These are phyloP conservation scores for Venturia canescens DNA, from an alignment of 1,140 invertebrate species.

Conservation along the genomic window DNA sequence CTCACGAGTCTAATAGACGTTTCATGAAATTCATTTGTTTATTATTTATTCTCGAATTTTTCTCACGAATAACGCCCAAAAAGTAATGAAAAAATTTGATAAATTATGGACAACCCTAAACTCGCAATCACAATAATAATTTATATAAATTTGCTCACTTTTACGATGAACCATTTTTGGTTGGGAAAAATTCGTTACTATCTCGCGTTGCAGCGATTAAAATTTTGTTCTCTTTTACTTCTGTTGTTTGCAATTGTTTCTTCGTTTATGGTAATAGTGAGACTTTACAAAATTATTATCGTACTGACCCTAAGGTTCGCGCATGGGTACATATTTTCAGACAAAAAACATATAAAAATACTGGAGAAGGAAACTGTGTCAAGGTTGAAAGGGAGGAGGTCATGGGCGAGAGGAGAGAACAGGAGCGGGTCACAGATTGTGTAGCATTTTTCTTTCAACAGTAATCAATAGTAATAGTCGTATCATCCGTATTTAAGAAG, in stretches of 20 bases:
- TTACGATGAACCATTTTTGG: background rate
- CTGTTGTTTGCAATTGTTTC: background rate
- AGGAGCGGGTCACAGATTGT: conserved; percentile 71
- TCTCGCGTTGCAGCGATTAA: background rate
- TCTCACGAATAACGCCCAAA: conserved; percentile 52
- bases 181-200: background rate
- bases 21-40: conserved; percentile 32
- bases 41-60: background rate
- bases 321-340: conserved; percentile 36
- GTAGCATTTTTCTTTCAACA: conserved; percentile 66
- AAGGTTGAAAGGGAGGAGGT: background rate
- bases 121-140: conserved; percentile 61
- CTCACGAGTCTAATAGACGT: conserved; percentile 49
- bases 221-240: background rate
- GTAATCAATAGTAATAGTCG: conserved; percentile 65
- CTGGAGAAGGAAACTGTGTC: conserved; percentile 2
- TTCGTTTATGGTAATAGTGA: background rate
- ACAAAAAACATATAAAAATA: conserved; percentile 75
- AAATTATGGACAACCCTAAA: conserved; percentile 76
- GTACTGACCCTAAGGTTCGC: background rate
- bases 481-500: conserved; percentile 70
- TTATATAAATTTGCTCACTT: conserved; percentile 60
- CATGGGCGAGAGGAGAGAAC: background rate
- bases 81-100: conserved; percentile 51
- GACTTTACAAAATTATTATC: conserved; percentile 11